Evolutionary conservation across 2,113 vertebrate genomes (phyloP), one percentile per base, ranked within the genome.

Genomic region (Ictidomys tridecemlineatus): DNA sequence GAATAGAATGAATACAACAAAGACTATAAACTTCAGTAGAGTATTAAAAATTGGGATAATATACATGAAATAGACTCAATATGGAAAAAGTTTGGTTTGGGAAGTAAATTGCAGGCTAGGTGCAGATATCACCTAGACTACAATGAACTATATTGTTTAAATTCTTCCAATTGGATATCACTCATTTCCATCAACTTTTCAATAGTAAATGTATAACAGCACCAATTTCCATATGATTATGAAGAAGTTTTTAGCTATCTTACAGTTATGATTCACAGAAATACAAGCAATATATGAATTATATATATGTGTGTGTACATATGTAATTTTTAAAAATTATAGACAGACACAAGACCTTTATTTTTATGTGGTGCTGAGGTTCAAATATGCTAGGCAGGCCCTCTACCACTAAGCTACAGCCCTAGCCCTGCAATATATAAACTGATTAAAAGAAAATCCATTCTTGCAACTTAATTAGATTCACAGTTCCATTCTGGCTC

Each of bases 161-260:
- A 78, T 45, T 82, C 42, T 73, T 83, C 39, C 76, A 85, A 69
- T 78, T 53, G 53, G 56, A 26, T 42, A 53, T 74, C 4, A n/a
- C 20, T 95, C 73, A 58, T 78, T 78, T 93, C 28, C 53, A 95
- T 78, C 39, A 88, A 53, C 51, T 74, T 22, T 83, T 93, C 20
- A 87, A 72, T 13, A 78, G n/a, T 65, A 83, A 80, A 48, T 83
- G 39, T 69, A 26, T 45, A 74, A 93, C 11, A 61, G 22, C 16
- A 91, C 7, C 39, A 79, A 79, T 13, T 90, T 89, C 53, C n/a
- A 45, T 65, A 58, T 56, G 20, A 84, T 67, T 65, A 83, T 45
- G 42, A 93, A 89, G 26, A 58, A 16, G 18, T 53, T 91, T 90
- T 45, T 65, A 63, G 39, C 22, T 32, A 45, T 51, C 48, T 94